Conservation (phyloP, 2,888 invertebrate species). For the Notocelia uddmanniana region DNA sequence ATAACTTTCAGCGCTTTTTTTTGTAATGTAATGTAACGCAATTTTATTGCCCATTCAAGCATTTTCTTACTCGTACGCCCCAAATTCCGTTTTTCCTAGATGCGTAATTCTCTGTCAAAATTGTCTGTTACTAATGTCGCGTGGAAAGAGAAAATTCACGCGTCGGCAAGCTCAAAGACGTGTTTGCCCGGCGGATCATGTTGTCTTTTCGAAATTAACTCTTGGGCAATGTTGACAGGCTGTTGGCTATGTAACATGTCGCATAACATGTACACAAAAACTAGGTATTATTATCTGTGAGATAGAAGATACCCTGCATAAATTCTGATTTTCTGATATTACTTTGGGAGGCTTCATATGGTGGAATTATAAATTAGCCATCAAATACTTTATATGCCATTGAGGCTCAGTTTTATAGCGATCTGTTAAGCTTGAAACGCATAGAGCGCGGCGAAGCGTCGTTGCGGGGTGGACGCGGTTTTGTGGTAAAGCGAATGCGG, state of each 20-base stretch:
- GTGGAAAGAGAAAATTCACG: conserved; percentile 66
- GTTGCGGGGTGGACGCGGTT: too few relatives aligned
- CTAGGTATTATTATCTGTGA: not conserved
- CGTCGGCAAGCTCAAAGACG: conserved; percentile 72
- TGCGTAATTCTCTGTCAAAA: not conserved
- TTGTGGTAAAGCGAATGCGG: too few relatives aligned
- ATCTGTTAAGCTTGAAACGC: too few relatives aligned
- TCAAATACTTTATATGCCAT: too few relatives aligned
- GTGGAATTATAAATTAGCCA: too few relatives aligned
- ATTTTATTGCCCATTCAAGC: not conserved
- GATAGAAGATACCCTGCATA: not conserved
- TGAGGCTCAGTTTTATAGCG: too few relatives aligned
- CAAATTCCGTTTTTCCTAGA: not conserved
- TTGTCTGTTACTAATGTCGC: too few relatives aligned
- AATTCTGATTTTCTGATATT: not conserved
- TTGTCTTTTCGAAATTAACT: conserved; percentile 80
- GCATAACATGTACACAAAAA: not conserved
- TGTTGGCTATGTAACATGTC: conserved; percentile 19
- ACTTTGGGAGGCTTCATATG: not conserved
- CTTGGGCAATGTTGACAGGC: conserved; percentile 69
- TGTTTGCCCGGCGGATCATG: conserved; percentile 69
- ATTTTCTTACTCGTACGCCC: not conserved
- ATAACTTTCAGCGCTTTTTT: not conserved
- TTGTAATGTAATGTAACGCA: not conserved
- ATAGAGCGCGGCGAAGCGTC: too few relatives aligned